phyloP scores from a whole-genome alignment of 2,113 vertebrate species.

The Cepphus grylle region DNA sequence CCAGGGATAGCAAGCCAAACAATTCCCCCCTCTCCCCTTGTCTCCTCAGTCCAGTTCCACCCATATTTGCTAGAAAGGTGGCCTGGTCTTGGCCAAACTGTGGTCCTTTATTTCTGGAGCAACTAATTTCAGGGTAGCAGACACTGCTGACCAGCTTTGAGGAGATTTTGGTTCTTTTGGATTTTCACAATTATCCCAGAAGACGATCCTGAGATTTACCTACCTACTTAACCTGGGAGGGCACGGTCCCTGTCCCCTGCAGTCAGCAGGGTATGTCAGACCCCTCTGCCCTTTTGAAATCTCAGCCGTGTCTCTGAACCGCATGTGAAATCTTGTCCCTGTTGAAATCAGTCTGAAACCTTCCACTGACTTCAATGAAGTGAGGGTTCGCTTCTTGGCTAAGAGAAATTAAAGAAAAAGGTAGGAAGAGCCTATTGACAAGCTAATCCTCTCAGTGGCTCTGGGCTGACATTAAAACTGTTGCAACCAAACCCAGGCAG shows the following conservation, averaged over 20 bases:
- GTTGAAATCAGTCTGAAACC: neutral
- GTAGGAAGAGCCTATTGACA: neutral
- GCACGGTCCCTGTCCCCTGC: neutral
- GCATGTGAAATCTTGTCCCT: neutral
- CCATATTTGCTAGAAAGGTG: fast-evolving
- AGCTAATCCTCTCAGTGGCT: neutral
- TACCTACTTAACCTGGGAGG: neutral
- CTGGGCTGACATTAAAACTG: constrained; percentile 1
- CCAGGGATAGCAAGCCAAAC: neutral
- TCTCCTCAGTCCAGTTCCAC: neutral
- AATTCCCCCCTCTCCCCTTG: neutral
- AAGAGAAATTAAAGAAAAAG: neutral
- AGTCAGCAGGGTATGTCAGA: neutral
- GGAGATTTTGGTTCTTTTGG: neutral
- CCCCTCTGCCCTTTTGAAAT: neutral
- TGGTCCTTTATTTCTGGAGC: neutral
- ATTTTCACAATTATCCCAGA: neutral
- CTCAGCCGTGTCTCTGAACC: neutral
- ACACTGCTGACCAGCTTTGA: neutral
- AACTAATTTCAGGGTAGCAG: neutral
- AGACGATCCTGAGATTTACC: neutral
- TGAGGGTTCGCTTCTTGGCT: neutral
- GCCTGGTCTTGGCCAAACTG: neutral
- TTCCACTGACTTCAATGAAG: neutral
- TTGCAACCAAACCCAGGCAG: neutral